Conservation (phyloP, 2,797 vertebrate genomes). For the Eulemur rubriventer region DNA sequence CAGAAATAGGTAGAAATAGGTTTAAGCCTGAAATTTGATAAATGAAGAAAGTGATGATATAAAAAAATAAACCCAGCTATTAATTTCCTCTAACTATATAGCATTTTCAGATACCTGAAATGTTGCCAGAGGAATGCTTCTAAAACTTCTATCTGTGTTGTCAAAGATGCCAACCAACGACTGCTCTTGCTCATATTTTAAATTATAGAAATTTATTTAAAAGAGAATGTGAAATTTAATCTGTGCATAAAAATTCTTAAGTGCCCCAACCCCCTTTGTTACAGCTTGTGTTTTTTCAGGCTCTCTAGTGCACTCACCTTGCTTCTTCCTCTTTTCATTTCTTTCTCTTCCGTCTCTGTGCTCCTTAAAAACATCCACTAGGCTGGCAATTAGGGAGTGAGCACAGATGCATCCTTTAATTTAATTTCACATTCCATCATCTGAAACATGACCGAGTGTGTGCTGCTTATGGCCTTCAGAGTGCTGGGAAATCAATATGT, state of each 20-base stretch:
- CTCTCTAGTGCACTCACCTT: not conserved
- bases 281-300: not conserved
- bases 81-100: not conserved
- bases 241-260: not conserved
- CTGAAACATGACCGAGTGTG: slow-evolving; percentile 37
- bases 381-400: slow-evolving; percentile 65
- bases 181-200: not conserved
- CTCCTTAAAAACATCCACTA: slow-evolving; percentile 61
- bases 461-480: slow-evolving; percentile 58
- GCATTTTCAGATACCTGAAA: not conserved
- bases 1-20: not conserved
- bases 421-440: slow-evolving; percentile 77
- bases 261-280: not conserved
- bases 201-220: not conserved
- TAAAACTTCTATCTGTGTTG: not conserved
- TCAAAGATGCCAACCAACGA: not conserved
- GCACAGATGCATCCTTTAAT: slow-evolving; percentile 60
- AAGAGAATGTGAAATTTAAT: not conserved
- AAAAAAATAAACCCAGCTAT: not conserved
- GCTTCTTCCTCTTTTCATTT: not conserved
- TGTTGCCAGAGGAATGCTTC: not conserved
- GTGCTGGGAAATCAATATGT: slow-evolving; percentile 75
- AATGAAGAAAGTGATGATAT: not conserved
- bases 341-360: not conserved
- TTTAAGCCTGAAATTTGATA: not conserved